phyloP scores from a whole-genome alignment of 2,888 invertebrate genomes.

The Bombyx huttoni region DNA sequence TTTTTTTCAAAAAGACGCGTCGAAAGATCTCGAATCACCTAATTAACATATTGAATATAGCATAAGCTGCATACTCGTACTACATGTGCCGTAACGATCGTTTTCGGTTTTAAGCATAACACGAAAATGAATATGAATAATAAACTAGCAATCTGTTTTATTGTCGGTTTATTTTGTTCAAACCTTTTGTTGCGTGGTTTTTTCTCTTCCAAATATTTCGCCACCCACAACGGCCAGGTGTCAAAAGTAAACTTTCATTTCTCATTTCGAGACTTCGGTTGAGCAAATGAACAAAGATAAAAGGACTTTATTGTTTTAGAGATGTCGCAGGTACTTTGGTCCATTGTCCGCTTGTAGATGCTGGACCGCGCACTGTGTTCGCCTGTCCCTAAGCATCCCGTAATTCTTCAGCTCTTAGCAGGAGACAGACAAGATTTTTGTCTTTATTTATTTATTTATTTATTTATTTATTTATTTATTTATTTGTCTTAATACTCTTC shows the following conservation, averaged over 20 bases:
- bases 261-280: conserved; percentile 11
- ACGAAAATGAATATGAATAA: neutral
- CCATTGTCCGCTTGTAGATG: neutral
- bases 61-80: too few relatives aligned
- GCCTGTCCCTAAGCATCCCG: conserved; percentile 36
- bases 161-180: conserved; percentile 5
- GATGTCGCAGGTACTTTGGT: conserved; percentile 29
- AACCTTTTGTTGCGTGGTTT: neutral
- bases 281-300: conserved; percentile 27
- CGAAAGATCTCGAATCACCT: too few relatives aligned
- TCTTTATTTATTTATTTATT: too few relatives aligned
- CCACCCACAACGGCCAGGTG: conserved; percentile 40
- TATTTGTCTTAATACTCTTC: conserved; percentile 20
- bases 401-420: conserved; percentile 28
- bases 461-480: too few relatives aligned
- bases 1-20: too few relatives aligned
- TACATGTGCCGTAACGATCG: conserved; percentile 52
- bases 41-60: too few relatives aligned
- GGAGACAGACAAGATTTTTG: conserved; percentile 13
- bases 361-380: conserved; percentile 29
- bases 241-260: conserved; percentile 15
- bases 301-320: conserved; percentile 43
- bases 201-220: conserved; percentile 11
- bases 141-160: conserved; percentile 48
- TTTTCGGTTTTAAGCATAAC: conserved; percentile 13